A percentile compares a stretch with the other conserved stretches of the same genome.
These are phyloP conservation scores for Eidolon dupreanum DNA, from an alignment of 2,797 vertebrate genomes.

Conservation along the genomic window DNA sequence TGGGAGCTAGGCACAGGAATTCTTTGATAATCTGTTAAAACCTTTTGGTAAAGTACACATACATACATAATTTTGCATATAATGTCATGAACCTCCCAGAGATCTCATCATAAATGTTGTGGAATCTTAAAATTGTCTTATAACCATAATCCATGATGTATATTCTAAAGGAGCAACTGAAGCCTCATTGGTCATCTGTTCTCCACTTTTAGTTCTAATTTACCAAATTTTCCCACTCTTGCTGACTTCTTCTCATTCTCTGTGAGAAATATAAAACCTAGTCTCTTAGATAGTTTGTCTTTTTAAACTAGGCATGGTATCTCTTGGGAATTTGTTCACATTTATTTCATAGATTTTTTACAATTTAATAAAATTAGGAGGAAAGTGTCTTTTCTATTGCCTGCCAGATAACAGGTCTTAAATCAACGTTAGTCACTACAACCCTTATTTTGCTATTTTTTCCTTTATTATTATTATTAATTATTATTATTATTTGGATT, in stretches of 20 bases:
- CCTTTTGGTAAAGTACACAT: not conserved
- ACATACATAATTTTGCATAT: not conserved
- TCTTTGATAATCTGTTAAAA: not conserved
- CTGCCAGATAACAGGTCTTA: not conserved
- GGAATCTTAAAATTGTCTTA: not conserved
- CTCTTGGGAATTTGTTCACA: not conserved
- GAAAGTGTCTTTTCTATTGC: not conserved
- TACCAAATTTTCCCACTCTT: not conserved
- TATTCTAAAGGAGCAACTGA: not conserved
- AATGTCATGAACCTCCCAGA: not conserved
- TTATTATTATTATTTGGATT: not conserved
- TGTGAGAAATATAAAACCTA: not conserved
- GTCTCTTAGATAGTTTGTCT: not conserved
- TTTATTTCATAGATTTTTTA: not conserved
- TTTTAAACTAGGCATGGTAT: not conserved
- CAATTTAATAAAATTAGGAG: not conserved
- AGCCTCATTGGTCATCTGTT: fast-evolving
- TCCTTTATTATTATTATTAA: not conserved
- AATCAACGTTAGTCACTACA: not conserved
- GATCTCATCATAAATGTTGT: not conserved
- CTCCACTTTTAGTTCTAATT: not conserved
- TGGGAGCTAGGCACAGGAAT: not conserved
- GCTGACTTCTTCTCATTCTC: not conserved
- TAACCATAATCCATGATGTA: not conserved
- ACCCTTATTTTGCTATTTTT: not conserved